A percentile compares a stretch with the other conserved stretches of the same genome.
These are phyloP conservation scores for Hyaena hyaena DNA, from an alignment of 2,113 vertebrate genomes.

Conservation along the genomic window DNA sequence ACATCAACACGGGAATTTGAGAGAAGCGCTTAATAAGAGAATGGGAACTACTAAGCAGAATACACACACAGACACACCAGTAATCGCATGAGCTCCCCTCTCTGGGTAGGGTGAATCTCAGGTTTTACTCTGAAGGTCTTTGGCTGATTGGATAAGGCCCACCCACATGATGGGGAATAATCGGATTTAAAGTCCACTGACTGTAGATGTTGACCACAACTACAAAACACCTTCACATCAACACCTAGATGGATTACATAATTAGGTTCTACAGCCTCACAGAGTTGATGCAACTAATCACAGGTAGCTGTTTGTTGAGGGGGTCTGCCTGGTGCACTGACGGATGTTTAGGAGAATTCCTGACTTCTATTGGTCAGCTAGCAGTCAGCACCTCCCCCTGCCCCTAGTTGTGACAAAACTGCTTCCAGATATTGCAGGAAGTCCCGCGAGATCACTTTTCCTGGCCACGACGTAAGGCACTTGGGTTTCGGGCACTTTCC, in stretches of 20 bases:
- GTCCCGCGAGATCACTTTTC: not conserved
- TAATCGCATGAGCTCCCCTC: not conserved
- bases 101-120: not conserved
- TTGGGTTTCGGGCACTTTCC: not conserved
- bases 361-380: not conserved
- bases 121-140: not conserved
- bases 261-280: fast-evolving
- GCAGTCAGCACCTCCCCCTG: no score
- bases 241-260: not conserved
- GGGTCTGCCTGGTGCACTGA: fast-evolving
- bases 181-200: not conserved
- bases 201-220: not conserved
- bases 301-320: not conserved
- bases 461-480: not conserved
- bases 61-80: no score
- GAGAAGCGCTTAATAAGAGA: not conserved
- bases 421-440: not conserved
- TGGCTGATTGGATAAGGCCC: not conserved
- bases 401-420: fast-evolving
- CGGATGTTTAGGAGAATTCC: not conserved
- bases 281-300: fast-evolving
- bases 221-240: not conserved
- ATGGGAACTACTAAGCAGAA: not conserved
- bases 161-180: not conserved
- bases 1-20: not conserved